phyloP scores from a whole-genome alignment of 2,888 invertebrate genomes.

The Linnaemya vulpina region DNA sequence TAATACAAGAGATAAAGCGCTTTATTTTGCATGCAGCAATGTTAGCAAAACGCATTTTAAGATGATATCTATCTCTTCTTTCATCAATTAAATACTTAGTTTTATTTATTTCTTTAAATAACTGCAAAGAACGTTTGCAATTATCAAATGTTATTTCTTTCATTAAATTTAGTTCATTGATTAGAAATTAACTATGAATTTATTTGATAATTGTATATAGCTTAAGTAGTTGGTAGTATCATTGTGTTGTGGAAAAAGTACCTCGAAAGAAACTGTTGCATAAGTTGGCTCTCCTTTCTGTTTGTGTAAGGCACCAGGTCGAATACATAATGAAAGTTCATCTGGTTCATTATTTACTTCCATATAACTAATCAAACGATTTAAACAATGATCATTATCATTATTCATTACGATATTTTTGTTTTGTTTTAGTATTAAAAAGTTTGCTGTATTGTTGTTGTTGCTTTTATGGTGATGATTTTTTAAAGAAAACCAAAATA shows the following conservation, averaged over 20 bases:
- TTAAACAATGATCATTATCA: constrained; percentile 69
- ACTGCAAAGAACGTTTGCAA: not conserved
- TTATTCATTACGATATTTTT: constrained; percentile 54
- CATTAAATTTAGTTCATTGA: constrained; percentile 5
- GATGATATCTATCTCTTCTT: not conserved
- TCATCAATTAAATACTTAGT: constrained; percentile 1
- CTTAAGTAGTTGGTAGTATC: constrained; percentile 35
- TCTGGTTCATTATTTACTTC: constrained; percentile 88
- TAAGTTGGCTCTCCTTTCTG: constrained; percentile 87
- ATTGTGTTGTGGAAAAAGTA: constrained; percentile 74
- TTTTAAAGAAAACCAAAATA: too few species aligned
- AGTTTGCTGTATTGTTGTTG: constrained; percentile 43
- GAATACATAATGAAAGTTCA: constrained; percentile 89
- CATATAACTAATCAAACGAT: constrained; percentile 85
- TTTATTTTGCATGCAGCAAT: constrained; percentile 30
- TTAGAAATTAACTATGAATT: constrained; percentile 44
- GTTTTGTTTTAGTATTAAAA: constrained; percentile 51
- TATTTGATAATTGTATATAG: constrained; percentile 64
- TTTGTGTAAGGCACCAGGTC: constrained; percentile 86
- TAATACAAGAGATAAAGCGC: constrained; percentile 15
- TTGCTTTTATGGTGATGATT: constrained; percentile 30
- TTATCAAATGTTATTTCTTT: constrained; percentile 36
- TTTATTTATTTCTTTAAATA: not conserved
- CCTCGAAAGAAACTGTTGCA: constrained; percentile 88
- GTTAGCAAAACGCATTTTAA: constrained; percentile 19